These are phyloP conservation scores for Macquaria australasica DNA, from an alignment of 2,113 vertebrate species.

Conservation along the genomic window DNA sequence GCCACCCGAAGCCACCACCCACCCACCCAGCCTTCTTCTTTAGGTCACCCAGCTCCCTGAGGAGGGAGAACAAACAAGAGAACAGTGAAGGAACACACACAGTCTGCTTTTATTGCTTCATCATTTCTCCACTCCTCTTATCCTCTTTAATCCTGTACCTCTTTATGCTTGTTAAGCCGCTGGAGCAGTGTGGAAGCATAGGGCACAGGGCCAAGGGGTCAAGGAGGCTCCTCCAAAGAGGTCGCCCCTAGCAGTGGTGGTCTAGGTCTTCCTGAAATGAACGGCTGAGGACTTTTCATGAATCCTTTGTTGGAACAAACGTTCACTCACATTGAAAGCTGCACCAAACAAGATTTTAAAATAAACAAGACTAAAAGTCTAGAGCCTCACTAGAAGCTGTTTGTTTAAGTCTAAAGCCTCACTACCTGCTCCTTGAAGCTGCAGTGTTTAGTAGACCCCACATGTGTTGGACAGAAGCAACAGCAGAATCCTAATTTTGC, in stretches of 20 bases:
- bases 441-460: not conserved
- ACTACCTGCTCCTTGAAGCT: slow-evolving; percentile 5
- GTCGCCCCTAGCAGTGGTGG: slow-evolving; percentile 77
- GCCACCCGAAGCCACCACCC: slow-evolving; percentile 79
- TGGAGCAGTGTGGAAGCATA: slow-evolving; percentile 56
- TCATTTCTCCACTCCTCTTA: slow-evolving; percentile 70
- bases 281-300: slow-evolving; percentile 80
- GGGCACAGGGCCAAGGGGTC: slow-evolving; percentile 68
- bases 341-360: slow-evolving; percentile 38
- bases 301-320: slow-evolving; percentile 80
- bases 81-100: slow-evolving; percentile 75
- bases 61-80: slow-evolving; percentile 74
- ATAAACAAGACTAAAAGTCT: slow-evolving; percentile 43
- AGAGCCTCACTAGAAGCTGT: not conserved
- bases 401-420: slow-evolving; percentile 35
- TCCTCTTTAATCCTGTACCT: slow-evolving; percentile 88
- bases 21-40: slow-evolving; percentile 69
- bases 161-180: slow-evolving; percentile 81
- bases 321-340: slow-evolving; percentile 29
- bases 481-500: not conserved
- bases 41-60: slow-evolving; percentile 66
- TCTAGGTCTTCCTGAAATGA: slow-evolving; percentile 60
- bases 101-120: slow-evolving; percentile 73
- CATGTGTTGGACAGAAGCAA: slow-evolving; percentile 11
- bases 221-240: slow-evolving; percentile 83